phyloP scores from a whole-genome alignment of 2,113 vertebrate species.

The Etheostoma cragini region DNA sequence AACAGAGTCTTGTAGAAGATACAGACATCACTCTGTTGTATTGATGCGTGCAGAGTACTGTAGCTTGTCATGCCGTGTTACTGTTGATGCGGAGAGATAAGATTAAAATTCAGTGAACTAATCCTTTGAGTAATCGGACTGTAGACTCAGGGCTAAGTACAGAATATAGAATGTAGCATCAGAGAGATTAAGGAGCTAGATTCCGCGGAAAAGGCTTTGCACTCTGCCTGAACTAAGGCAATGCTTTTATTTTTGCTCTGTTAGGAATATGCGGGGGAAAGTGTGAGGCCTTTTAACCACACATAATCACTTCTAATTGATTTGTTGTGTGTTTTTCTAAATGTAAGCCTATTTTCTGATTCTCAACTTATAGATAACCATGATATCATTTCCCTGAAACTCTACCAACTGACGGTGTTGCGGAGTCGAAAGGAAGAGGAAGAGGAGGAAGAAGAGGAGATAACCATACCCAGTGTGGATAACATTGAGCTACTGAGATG shows the following conservation, averaged over 20 bases:
- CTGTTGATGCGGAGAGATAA: neutral
- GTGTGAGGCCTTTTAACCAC: neutral
- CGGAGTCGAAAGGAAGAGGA: constrained; percentile 88
- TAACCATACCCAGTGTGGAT: constrained; percentile 92
- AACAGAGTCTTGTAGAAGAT: neutral
- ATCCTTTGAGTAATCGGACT: neutral
- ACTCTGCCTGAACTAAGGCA: neutral
- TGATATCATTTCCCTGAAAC: constrained; percentile 93
- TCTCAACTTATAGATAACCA: constrained; percentile 89
- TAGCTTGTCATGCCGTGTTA: neutral
- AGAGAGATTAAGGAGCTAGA: neutral
- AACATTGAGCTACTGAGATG: constrained; percentile 89
- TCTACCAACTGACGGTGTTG: constrained; percentile 94
- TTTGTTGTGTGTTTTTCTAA: neutral
- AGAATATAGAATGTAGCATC: too few species aligned
- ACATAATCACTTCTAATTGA: neutral
- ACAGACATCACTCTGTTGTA: neutral
- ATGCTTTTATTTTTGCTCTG: neutral
- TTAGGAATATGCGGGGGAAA: neutral
- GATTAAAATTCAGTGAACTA: neutral
- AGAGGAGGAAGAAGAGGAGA: constrained; percentile 86
- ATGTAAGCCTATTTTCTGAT: neutral
- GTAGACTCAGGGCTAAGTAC: neutral
- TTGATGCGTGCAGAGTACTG: neutral
- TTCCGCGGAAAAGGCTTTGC: neutral